Percentiles rank a stretch among this genome's conserved stretches.
phyloP scores from a whole-genome alignment of 1,140 invertebrate genomes.

The Drosophila navojoa region DNA sequence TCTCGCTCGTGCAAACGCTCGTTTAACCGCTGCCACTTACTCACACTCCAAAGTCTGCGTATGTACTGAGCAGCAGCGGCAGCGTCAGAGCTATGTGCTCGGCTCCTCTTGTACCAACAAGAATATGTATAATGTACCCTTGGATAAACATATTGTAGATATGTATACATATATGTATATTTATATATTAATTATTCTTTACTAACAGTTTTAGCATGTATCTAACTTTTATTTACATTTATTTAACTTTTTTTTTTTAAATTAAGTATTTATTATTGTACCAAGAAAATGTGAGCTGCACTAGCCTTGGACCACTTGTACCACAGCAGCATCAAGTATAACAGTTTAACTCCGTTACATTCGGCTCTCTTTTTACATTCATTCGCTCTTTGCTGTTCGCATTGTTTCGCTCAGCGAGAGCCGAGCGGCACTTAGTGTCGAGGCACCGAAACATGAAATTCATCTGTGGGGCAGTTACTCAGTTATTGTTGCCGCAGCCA shows the following conservation, averaged over 20 bases:
- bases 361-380: slow-evolving; percentile 6
- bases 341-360: slow-evolving; percentile 48
- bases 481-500: slow-evolving; percentile 9
- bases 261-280: neutral
- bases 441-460: slow-evolving; percentile 64
- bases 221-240: too few species aligned
- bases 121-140: neutral
- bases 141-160: neutral
- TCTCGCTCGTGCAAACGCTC: neutral
- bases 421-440: slow-evolving; percentile 16
- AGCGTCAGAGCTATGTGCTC: neutral
- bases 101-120: neutral
- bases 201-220: too few species aligned
- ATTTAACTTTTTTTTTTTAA: too few species aligned
- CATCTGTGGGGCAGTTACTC: slow-evolving; percentile 20
- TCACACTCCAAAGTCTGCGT: slow-evolving; percentile 61
- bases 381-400: slow-evolving; percentile 33
- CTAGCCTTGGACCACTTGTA: neutral
- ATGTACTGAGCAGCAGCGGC: slow-evolving; percentile 38
- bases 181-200: too few species aligned
- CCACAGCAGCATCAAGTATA: slow-evolving; percentile 51
- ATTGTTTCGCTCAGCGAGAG: slow-evolving; percentile 75
- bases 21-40: slow-evolving; percentile 55
- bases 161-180: too few species aligned
- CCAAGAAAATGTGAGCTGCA: neutral